These are phyloP conservation scores for Agelaius phoeniceus DNA, from an alignment of 2,113 vertebrate genomes.

Conservation along the genomic window DNA sequence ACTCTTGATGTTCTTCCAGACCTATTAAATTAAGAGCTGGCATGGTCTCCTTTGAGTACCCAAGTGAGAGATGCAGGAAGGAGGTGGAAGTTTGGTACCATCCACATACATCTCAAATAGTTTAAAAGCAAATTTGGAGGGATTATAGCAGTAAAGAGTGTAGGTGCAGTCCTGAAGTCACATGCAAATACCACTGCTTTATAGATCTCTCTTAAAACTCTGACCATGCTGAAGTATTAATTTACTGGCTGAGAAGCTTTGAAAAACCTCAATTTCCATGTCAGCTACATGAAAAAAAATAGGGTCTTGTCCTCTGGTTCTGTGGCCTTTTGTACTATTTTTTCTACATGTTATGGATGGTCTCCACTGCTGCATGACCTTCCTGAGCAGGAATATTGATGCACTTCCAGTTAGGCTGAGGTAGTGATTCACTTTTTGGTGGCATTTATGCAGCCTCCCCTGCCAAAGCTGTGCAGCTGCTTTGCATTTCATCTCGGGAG, in stretches of 20 bases:
- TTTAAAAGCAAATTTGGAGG: background rate
- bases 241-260: background rate
- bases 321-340: background rate
- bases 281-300: background rate
- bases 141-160: background rate
- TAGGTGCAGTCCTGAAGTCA: background rate
- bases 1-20: background rate
- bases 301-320: background rate
- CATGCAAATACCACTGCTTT: background rate
- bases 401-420: conserved; percentile 18
- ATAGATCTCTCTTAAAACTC: background rate
- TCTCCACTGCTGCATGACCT: background rate
- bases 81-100: background rate
- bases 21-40: background rate
- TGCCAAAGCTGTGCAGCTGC: conserved; percentile 58
- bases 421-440: conserved; percentile 11
- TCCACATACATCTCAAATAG: background rate
- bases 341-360: background rate
- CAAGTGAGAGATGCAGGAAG: background rate
- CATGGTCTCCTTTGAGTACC: background rate
- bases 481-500: conserved; percentile 37
- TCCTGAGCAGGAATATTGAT: conserved; percentile 6
- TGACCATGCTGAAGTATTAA: background rate
- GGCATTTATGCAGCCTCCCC: background rate
- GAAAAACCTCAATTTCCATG: background rate